Conservation (phyloP, 2,797 vertebrate species). For the Malacoctenus gilli region DNA sequence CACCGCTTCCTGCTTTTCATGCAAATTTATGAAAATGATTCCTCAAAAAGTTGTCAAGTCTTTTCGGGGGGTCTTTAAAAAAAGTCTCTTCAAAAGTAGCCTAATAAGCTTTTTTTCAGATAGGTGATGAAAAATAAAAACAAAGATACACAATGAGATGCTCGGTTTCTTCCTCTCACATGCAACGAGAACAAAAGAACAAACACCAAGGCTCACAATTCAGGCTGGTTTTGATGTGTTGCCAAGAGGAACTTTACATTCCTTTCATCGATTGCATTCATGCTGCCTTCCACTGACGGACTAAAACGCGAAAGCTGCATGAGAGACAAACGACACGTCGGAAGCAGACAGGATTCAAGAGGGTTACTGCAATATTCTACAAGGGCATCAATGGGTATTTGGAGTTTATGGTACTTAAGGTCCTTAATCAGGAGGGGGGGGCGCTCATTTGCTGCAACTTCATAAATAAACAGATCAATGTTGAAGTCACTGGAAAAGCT, state of each 20-base stretch:
- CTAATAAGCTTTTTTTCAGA: background rate
- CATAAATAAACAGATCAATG: too few species aligned
- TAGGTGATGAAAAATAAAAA: background rate
- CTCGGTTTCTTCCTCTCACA: too few species aligned
- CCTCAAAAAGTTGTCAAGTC: background rate
- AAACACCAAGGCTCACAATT: background rate
- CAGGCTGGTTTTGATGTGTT: constrained; percentile 4
- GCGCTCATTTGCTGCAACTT: too few species aligned
- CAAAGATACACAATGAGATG: background rate
- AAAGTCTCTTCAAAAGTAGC: background rate
- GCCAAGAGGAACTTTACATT: background rate
- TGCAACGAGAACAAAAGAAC: background rate
- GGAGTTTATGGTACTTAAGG: background rate
- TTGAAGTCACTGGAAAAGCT: too few species aligned
- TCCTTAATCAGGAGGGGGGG: background rate
- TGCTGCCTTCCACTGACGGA: background rate
- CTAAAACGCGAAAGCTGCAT: background rate
- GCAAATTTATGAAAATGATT: background rate
- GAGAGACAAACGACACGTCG: constrained; percentile 1
- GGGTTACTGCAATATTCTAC: background rate
- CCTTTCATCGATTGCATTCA: constrained; percentile 5
- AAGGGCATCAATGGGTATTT: background rate
- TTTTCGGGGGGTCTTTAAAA: background rate
- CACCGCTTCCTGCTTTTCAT: background rate
- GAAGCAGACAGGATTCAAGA: background rate